Conservation (phyloP, 2,797 vertebrate species). For the Coracias cyanogaster region DNA sequence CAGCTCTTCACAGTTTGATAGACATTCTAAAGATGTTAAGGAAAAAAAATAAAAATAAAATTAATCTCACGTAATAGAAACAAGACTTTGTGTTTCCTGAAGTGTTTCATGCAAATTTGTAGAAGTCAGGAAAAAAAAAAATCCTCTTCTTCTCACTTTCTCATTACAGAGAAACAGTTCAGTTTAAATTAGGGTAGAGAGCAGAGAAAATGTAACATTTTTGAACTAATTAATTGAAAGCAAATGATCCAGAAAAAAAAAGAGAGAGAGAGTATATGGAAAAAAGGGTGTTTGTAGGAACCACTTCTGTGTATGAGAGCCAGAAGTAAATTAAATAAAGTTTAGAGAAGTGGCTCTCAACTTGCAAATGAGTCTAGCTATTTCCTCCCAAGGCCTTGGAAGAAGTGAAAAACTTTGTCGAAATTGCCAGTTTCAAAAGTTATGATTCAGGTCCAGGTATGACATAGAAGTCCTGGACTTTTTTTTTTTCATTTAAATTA, state of each 20-base stretch:
- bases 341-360: neutral
- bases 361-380: neutral
- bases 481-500: neutral
- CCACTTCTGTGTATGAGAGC: neutral
- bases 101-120: neutral
- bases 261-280: neutral
- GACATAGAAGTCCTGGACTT: neutral
- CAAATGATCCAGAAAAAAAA: neutral
- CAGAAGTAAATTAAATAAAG: neutral
- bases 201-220: neutral
- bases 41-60: neutral
- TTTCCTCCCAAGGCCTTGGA: neutral
- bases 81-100: neutral
- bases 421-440: neutral
- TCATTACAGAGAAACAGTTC: neutral
- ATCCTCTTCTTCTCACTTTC: neutral
- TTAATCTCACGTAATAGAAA: neutral
- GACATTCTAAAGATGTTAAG: neutral
- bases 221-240: neutral
- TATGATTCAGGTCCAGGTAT: accelerated
- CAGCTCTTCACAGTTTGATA: constrained; percentile 10
- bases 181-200: neutral
- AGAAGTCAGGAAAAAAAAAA: neutral
- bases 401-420: neutral
- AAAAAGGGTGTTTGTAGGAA: neutral